Conservation (phyloP, 1,140 invertebrate species). For the Aphidius ervi region DNA sequence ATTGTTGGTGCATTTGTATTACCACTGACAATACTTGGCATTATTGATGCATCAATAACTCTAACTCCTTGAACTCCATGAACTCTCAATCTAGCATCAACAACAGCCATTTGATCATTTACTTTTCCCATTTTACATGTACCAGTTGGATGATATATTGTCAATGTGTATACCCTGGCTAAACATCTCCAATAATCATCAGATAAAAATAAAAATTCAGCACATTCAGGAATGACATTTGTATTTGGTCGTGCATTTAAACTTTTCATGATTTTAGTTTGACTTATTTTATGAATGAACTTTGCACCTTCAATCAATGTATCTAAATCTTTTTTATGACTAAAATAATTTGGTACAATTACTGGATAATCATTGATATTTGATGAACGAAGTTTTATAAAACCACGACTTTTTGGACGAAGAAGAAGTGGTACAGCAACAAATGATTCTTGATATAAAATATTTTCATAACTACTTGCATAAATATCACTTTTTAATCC, state of each 20-base stretch:
- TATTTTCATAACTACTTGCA: slow-evolving; percentile 70
- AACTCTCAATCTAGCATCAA: slow-evolving; percentile 73
- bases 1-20: slow-evolving; percentile 83
- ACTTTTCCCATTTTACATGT: slow-evolving; percentile 81
- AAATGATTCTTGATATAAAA: slow-evolving; percentile 73
- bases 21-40: slow-evolving; percentile 76
- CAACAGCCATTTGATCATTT: slow-evolving; percentile 72
- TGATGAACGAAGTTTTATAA: slow-evolving; percentile 65
- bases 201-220: slow-evolving; percentile 64
- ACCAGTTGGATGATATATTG: slow-evolving; percentile 78
- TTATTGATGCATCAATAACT: slow-evolving; percentile 84
- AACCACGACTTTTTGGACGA: slow-evolving; percentile 75
- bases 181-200: slow-evolving; percentile 71
- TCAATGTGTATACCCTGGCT: slow-evolving; percentile 78
- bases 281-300: slow-evolving; percentile 65
- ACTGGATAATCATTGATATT: slow-evolving; percentile 82
- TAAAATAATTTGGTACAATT: slow-evolving; percentile 87
- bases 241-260: slow-evolving; percentile 72
- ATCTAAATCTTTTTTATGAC: slow-evolving; percentile 69
- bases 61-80: slow-evolving; percentile 73
- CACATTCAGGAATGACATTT: slow-evolving; percentile 74
- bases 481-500: slow-evolving; percentile 78
- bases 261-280: slow-evolving; percentile 73
- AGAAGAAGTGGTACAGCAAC: slow-evolving; percentile 78
- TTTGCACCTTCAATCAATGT: slow-evolving; percentile 77